Evolutionary conservation across 2,888 invertebrate species (phyloP).

Genomic region (Acleris cristana): DNA sequence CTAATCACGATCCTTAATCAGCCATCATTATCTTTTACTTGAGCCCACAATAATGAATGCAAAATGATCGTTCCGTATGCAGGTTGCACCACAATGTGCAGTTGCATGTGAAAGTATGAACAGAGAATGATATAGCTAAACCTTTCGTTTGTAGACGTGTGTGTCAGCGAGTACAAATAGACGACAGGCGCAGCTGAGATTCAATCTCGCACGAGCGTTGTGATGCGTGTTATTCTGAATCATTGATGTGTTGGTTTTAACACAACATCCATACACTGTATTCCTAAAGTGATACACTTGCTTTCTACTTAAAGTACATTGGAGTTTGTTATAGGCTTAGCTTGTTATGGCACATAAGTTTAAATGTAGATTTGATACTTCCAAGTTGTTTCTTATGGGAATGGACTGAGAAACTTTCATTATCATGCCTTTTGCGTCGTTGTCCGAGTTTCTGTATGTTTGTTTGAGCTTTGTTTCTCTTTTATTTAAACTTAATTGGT

Average conservation of each 20-base stretch:
- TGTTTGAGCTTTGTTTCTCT: too few relatives aligned
- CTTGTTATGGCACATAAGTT: conserved; percentile 9
- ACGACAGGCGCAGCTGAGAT: too few relatives aligned
- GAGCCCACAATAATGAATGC: conserved; percentile 51
- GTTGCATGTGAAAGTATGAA: conserved; percentile 39
- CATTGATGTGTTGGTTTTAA: too few relatives aligned
- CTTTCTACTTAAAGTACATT: conserved; percentile 11
- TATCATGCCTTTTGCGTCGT: too few relatives aligned
- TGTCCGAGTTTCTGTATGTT: too few relatives aligned
- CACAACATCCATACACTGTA: too few relatives aligned
- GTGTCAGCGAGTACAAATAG: too few relatives aligned
- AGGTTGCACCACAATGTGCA: conserved; percentile 47
- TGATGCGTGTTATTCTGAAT: too few relatives aligned
- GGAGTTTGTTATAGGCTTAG: conserved; percentile 9
- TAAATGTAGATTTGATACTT: conserved; percentile 19
- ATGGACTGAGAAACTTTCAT: conserved; percentile 6
- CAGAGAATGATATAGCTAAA: conserved; percentile 6
- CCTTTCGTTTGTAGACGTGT: too few relatives aligned
- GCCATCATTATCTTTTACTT: conserved; percentile 32
- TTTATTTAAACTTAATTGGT: too few relatives aligned
- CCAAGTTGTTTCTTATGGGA: conserved; percentile 8
- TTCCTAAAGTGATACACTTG: neutral
- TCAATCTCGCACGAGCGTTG: too few relatives aligned
- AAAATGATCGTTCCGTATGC: conserved; percentile 55
- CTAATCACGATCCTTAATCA: neutral